Conservation (phyloP, 2,113 vertebrate species). For the Pyrgilauda ruficollis region DNA sequence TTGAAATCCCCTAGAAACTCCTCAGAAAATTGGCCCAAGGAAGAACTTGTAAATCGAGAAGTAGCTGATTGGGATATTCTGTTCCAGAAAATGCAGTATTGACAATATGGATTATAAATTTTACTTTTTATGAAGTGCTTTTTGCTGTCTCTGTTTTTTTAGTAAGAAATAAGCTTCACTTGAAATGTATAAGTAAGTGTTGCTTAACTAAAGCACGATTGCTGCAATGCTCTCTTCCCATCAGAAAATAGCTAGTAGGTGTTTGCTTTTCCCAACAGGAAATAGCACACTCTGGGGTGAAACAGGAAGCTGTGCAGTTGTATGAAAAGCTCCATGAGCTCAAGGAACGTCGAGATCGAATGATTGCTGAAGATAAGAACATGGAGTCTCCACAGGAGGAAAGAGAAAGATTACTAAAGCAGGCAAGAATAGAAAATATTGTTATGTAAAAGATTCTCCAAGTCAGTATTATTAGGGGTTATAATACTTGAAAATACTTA, state of each 20-base stretch:
- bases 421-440: conserved; percentile 71
- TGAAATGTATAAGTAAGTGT: neutral
- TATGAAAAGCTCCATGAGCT: conserved; percentile 83
- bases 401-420: conserved; percentile 85
- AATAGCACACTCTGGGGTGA: conserved; percentile 82
- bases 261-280: conserved; percentile 66
- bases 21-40: neutral
- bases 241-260: neutral
- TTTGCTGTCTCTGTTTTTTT: neutral
- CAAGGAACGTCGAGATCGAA: conserved; percentile 80
- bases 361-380: conserved; percentile 87
- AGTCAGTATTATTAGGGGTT: neutral
- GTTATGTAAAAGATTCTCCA: neutral
- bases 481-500: neutral
- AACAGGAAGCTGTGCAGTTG: conserved; percentile 84
- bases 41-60: neutral
- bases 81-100: neutral
- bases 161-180: neutral
- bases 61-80: neutral
- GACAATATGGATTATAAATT: neutral
- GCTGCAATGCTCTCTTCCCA: neutral
- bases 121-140: neutral
- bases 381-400: conserved; percentile 89
- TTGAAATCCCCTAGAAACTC: neutral
- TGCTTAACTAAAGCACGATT: neutral